phyloP scores from a whole-genome alignment of 2,888 invertebrate species.

The Pyrocoelia pectoralis region DNA sequence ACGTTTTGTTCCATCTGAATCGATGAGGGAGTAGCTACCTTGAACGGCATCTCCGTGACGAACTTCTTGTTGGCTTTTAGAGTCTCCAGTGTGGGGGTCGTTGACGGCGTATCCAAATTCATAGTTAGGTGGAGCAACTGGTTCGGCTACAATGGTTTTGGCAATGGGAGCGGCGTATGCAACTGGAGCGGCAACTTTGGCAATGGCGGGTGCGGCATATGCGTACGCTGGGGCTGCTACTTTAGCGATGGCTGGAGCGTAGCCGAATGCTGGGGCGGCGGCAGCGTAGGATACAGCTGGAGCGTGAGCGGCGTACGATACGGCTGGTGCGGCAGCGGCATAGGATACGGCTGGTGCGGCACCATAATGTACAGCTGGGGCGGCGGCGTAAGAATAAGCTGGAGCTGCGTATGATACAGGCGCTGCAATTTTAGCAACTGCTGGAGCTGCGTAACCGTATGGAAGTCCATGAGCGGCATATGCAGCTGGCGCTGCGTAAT shows the following conservation, averaged over 20 bases:
- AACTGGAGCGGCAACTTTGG: constrained; percentile 40
- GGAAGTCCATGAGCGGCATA: constrained; percentile 31
- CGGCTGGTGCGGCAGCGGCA: constrained; percentile 29
- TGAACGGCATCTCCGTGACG: constrained; percentile 63
- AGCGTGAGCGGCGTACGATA: constrained; percentile 27
- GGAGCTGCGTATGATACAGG: constrained; percentile 40
- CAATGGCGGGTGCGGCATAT: constrained; percentile 34
- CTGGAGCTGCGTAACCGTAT: constrained; percentile 38
- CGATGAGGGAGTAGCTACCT: constrained; percentile 63
- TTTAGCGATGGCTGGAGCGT: constrained; percentile 44
- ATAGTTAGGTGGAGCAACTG: constrained; percentile 59
- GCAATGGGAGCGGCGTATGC: constrained; percentile 46
- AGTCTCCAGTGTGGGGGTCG: constrained; percentile 64
- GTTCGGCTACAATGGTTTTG: constrained; percentile 58
- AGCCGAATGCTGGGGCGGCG: constrained; percentile 29
- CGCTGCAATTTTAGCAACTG: constrained; percentile 21
- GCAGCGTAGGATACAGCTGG: constrained; percentile 21
- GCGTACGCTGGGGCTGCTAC: constrained; percentile 47
- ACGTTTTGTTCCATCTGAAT: constrained; percentile 63
- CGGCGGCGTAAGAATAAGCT: constrained; percentile 27
- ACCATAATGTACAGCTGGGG: constrained; percentile 34
- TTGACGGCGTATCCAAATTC: constrained; percentile 61
- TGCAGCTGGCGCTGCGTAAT: constrained; percentile 36
- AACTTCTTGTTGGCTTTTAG: constrained; percentile 62
- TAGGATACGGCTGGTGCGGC: not conserved